phyloP scores from a whole-genome alignment of 1,140 invertebrate genomes.

The Neoseiulus cucumeris region DNA sequence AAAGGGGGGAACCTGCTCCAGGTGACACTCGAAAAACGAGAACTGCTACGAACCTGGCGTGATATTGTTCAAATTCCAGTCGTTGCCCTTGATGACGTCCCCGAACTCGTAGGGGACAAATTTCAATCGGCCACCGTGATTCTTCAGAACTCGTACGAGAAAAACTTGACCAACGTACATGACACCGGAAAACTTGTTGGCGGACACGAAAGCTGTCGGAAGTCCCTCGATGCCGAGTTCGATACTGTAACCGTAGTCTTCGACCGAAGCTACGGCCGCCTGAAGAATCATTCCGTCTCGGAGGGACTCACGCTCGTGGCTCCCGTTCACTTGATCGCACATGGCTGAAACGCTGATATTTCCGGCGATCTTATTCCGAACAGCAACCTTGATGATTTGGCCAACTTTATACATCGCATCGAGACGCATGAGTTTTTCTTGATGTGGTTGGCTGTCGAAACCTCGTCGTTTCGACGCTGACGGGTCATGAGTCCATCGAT shows the following conservation, averaged over 20 bases:
- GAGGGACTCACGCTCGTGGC: not conserved
- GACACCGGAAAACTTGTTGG: not conserved
- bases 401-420: not conserved
- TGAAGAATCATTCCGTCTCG: not conserved
- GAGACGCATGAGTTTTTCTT: not conserved
- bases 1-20: too few relatives aligned
- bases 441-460: not conserved
- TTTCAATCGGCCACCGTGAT: not conserved
- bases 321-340: not conserved
- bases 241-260: not conserved
- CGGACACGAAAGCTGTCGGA: not conserved
- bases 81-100: not conserved
- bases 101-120: not conserved
- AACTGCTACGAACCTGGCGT: not conserved
- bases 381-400: not conserved
- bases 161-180: not conserved
- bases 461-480: not conserved
- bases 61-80: not conserved
- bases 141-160: not conserved
- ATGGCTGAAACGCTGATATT: not conserved
- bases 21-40: too few relatives aligned
- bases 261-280: not conserved
- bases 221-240: not conserved
- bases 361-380: not conserved
- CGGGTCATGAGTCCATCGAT: not conserved